These are phyloP conservation scores for Amphiprion percula DNA, from an alignment of 2,113 vertebrate genomes.

Conservation along the genomic window DNA sequence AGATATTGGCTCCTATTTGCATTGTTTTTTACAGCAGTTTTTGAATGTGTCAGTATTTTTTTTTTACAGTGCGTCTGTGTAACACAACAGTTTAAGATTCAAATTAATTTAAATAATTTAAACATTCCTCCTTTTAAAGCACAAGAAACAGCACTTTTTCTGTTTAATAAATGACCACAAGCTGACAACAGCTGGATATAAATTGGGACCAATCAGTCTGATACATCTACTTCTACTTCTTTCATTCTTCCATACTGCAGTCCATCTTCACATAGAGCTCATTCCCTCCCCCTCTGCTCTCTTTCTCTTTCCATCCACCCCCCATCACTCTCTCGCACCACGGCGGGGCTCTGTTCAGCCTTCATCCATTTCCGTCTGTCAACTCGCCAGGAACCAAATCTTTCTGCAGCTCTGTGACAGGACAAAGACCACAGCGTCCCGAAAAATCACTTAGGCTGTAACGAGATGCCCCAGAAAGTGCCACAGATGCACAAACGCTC, in stretches of 20 bases:
- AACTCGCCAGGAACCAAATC: constrained; percentile 49
- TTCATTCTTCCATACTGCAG: constrained; percentile 15
- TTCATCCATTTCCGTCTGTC: constrained; percentile 62
- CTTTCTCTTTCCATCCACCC: constrained; percentile 1
- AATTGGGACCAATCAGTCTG: background rate
- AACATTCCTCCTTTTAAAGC: background rate
- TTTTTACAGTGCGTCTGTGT: background rate
- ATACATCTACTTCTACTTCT: background rate
- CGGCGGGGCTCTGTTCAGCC: constrained; percentile 25
- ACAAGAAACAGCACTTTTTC: background rate
- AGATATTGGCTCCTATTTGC: too few relatives aligned
- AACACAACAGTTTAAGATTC: background rate
- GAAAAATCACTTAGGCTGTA: constrained; percentile 1
- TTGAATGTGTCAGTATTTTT: too few relatives aligned
- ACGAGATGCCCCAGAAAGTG: constrained; percentile 3
- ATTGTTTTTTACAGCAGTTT: too few relatives aligned
- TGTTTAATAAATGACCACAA: background rate
- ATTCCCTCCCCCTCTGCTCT: constrained; percentile 15
- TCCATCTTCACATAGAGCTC: constrained; percentile 33
- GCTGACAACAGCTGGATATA: background rate
- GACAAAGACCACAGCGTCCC: constrained; percentile 54
- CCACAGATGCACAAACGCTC: background rate
- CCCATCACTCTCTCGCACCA: constrained; percentile 12
- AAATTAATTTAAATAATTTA: background rate
- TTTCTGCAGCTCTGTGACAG: constrained; percentile 56